These are phyloP conservation scores for Iguana delicatissima DNA, from an alignment of 2,797 vertebrate species.

Conservation along the genomic window DNA sequence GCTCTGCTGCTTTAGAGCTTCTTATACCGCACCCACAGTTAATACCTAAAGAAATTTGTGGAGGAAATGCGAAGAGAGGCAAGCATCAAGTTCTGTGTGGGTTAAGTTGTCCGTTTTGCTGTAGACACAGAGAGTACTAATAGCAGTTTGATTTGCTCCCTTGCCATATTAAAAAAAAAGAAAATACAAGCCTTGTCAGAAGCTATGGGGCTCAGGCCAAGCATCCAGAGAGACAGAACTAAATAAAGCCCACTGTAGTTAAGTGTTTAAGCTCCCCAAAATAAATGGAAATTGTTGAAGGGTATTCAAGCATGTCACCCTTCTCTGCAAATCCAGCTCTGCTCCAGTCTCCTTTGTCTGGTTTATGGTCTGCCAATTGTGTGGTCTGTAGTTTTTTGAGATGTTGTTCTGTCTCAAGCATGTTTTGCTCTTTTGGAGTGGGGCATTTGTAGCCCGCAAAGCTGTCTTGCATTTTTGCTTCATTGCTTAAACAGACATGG, in stretches of 20 bases:
- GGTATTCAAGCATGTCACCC: background rate
- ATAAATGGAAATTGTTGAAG: too few relatives aligned
- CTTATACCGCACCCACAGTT: too few relatives aligned
- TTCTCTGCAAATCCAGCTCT: background rate
- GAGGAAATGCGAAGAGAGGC: background rate
- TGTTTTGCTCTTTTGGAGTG: background rate
- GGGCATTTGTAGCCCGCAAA: background rate
- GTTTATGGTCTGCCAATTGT: background rate
- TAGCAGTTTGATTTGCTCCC: background rate
- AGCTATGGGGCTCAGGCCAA: background rate
- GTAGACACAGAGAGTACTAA: background rate
- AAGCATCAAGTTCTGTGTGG: background rate
- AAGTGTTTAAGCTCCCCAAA: background rate
- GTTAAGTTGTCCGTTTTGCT: background rate
- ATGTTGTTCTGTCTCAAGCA: background rate
- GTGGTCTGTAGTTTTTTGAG: slow-evolving; percentile 5
- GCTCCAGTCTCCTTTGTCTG: background rate
- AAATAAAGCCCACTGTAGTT: background rate
- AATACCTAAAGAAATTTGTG: background rate
- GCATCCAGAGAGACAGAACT: too few relatives aligned
- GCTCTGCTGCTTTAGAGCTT: too few relatives aligned
- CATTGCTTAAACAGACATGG: background rate
- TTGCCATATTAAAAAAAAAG: background rate
- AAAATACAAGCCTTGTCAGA: background rate
- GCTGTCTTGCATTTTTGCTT: background rate